Evolutionary conservation across 1,140 invertebrate species (phyloP).

Genomic region (Zaprionus tsacasi): DNA sequence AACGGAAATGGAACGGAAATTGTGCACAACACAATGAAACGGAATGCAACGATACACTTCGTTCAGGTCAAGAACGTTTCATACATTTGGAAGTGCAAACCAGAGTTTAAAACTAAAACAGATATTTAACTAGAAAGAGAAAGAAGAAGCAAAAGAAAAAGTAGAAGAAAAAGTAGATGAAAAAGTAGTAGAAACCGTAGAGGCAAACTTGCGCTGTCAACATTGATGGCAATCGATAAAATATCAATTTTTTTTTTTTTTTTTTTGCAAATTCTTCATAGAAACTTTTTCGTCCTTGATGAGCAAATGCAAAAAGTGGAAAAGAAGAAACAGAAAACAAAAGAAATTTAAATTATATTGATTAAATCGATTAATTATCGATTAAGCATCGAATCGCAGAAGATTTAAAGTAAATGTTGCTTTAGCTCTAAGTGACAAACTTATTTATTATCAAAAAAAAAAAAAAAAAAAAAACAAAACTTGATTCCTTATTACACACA

Average conservation of each 20-base stretch:
- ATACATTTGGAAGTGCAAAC: constrained; percentile 75
- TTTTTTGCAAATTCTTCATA: constrained; percentile 2
- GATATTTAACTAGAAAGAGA: constrained; percentile 14
- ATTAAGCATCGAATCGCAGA: constrained; percentile 34
- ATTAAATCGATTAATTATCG: not conserved
- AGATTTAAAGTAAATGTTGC: not conserved
- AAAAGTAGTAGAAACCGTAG: not conserved
- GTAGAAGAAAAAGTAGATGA: constrained; percentile 20
- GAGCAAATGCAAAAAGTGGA: not conserved
- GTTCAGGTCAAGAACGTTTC: constrained; percentile 77
- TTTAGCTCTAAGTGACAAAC: constrained; percentile 7
- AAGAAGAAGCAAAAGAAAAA: constrained; percentile 11
- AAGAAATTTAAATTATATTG: not conserved
- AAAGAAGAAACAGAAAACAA: not conserved
- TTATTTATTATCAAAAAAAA: constrained; percentile 4
- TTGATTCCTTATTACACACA: constrained; percentile 11
- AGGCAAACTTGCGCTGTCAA: no score
- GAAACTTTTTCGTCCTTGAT: not conserved
- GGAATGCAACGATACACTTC: constrained; percentile 17
- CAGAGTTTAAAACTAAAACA: constrained; percentile 54
- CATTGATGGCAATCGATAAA: not conserved
- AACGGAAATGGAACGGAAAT: not conserved
- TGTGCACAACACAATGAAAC: not conserved
- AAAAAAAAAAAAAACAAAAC: constrained; percentile 11
- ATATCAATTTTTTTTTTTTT: not conserved